Conservation (phyloP, 1,140 invertebrate species). For the Neodiprion pinetum region DNA sequence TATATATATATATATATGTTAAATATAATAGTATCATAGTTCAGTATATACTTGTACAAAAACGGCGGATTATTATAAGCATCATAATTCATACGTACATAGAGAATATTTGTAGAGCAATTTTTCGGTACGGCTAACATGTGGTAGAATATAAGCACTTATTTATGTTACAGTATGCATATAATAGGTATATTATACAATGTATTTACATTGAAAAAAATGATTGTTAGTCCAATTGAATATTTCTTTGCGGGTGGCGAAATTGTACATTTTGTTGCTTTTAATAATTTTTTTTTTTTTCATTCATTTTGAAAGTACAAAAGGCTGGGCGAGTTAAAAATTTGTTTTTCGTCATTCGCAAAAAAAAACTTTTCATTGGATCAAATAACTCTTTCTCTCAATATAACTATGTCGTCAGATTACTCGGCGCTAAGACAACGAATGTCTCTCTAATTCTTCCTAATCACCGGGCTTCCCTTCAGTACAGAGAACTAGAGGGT, state of each 20-base stretch:
- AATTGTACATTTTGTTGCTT: no score
- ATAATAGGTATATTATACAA: background rate
- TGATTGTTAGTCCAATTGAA: no score
- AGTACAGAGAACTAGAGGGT: background rate
- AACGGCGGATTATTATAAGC: background rate
- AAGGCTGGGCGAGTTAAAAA: no score
- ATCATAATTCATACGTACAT: background rate
- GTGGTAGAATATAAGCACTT: background rate
- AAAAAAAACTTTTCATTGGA: background rate
- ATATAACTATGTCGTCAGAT: no score
- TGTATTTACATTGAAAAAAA: no score
- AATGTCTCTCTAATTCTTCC: background rate
- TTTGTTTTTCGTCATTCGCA: background rate
- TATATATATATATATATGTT: no score
- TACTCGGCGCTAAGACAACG: background rate
- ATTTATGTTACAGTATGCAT: background rate
- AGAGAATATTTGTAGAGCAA: no score
- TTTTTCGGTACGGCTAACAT: no score
- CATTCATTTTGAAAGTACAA: no score
- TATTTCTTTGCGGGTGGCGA: no score
- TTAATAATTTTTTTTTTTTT: no score
- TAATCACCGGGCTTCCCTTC: conserved; percentile 1
- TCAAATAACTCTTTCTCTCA: background rate
- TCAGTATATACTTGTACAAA: conserved; percentile 1
- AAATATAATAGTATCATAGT: no score